Percentiles rank a stretch among this genome's conserved stretches.
These are phyloP conservation scores for Watersipora subatra DNA, from an alignment of 1,140 invertebrate species.

Conservation along the genomic window DNA sequence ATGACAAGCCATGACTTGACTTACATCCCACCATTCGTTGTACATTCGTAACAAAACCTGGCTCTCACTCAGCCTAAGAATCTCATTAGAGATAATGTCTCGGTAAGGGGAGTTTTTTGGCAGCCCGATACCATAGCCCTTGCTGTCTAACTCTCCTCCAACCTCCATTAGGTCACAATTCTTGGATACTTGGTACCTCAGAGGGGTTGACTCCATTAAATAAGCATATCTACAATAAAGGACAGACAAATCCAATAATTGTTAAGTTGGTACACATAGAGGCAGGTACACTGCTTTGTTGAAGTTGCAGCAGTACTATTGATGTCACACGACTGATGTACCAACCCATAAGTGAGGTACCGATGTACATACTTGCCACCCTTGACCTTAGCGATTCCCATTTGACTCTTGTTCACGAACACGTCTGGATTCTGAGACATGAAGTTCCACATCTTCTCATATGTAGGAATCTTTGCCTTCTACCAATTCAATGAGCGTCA, in stretches of 20 bases:
- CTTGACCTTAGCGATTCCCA: slow-evolving; percentile 8
- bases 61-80: slow-evolving; percentile 86
- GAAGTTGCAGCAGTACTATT: neutral
- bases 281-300: too few species aligned
- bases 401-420: slow-evolving; percentile 7
- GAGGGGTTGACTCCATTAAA: slow-evolving; percentile 84
- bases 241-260: too few species aligned
- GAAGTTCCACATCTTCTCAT: slow-evolving; percentile 88
- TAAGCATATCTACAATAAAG: slow-evolving; percentile 71
- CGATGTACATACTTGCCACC: neutral
- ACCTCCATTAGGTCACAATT: slow-evolving; percentile 95
- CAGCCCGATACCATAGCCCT: slow-evolving; percentile 53
- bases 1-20: neutral
- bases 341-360: too few species aligned
- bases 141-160: slow-evolving; percentile 76
- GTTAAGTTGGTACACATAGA: too few species aligned
- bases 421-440: slow-evolving; percentile 57
- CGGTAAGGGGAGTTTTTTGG: slow-evolving; percentile 66
- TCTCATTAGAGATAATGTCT: slow-evolving; percentile 85
- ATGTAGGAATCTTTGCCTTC: slow-evolving; percentile 75
- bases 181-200: slow-evolving; percentile 82
- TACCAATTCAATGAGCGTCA: too few species aligned
- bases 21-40: slow-evolving; percentile 88
- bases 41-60: slow-evolving; percentile 82
- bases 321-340: too few species aligned